phyloP scores from a whole-genome alignment of 2,113 vertebrate genomes.

The Peromyscus leucopus region DNA sequence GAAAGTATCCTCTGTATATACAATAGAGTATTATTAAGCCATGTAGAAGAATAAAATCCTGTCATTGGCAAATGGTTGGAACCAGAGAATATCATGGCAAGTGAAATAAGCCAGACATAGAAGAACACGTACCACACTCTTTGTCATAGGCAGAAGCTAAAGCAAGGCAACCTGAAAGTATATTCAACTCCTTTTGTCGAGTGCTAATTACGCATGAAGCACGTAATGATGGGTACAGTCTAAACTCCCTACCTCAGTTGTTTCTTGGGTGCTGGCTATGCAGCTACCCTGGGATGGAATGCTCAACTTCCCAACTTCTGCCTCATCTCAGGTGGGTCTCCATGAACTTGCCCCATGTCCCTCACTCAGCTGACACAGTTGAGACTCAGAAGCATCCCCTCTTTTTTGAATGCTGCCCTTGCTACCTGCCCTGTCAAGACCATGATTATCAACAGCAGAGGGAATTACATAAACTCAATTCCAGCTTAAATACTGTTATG shows the following conservation, averaged over 20 bases:
- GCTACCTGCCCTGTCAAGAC: background rate
- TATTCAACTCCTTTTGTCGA: background rate
- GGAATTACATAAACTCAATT: background rate
- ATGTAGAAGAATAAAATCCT: background rate
- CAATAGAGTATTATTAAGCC: background rate
- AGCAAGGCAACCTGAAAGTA: background rate
- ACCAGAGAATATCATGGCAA: background rate
- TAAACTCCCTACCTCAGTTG: background rate
- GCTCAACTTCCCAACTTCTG: background rate
- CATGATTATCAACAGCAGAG: background rate
- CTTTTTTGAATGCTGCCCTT: background rate
- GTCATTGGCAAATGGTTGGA: background rate
- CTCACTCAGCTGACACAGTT: too few species aligned
- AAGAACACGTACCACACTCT: background rate
- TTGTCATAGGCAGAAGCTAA: background rate
- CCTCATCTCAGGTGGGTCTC: background rate
- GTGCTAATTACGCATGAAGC: background rate
- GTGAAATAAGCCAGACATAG: background rate
- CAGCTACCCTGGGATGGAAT: background rate
- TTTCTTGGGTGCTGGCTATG: background rate
- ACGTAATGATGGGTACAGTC: background rate
- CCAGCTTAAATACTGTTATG: constrained; percentile 25
- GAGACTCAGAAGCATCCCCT: background rate
- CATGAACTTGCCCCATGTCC: background rate
- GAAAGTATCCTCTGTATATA: background rate